Evolutionary conservation across 2,113 vertebrate genomes (phyloP).

Genomic region (Corvus hawaiiensis): DNA sequence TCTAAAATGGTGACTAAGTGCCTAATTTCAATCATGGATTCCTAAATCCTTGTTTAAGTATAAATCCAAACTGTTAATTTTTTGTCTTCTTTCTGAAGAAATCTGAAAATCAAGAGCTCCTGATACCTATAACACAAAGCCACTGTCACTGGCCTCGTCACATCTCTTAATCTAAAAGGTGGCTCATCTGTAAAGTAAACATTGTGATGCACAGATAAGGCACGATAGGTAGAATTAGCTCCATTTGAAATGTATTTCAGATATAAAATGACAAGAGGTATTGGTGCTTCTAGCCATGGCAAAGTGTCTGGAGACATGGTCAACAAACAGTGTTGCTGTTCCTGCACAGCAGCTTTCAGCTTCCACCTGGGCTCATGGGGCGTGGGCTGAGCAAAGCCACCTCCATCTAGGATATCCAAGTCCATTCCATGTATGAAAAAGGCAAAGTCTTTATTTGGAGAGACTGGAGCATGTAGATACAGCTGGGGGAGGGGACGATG

Average conservation of each 20-base stretch:
- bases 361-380: neutral
- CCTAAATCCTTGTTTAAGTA: neutral
- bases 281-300: neutral
- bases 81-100: neutral
- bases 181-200: neutral
- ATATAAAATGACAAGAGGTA: neutral
- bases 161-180: neutral
- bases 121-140: neutral
- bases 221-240: neutral
- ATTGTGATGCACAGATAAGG: neutral
- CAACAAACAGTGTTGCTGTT: neutral
- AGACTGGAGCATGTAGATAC: rapidly evolving
- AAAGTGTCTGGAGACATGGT: neutral
- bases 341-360: neutral
- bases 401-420: neutral
- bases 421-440: neutral
- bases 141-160: rapidly evolving
- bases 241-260: neutral
- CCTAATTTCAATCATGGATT: neutral
- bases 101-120: neutral
- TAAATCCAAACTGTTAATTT: neutral
- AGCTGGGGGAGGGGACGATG: neutral
- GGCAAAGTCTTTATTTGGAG: neutral
- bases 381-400: neutral
- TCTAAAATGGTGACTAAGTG: neutral